These are phyloP conservation scores for Phoxinus phoxinus DNA, from an alignment of 2,113 vertebrate genomes.

Conservation along the genomic window DNA sequence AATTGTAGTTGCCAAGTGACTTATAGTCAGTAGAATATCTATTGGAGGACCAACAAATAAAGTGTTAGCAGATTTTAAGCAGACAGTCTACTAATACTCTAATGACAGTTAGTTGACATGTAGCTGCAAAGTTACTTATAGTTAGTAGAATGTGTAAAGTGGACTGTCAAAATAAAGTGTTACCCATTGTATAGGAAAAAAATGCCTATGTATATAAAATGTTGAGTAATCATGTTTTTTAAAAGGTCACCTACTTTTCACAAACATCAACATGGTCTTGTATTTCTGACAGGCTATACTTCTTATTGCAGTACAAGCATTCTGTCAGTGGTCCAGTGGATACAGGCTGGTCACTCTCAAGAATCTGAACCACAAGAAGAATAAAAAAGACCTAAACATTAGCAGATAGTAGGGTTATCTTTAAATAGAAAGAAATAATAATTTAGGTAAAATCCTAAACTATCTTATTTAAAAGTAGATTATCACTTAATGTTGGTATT, in stretches of 20 bases:
- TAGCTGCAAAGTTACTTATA: too few species aligned
- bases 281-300: slow-evolving; percentile 8
- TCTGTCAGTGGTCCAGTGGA: slow-evolving; percentile 8
- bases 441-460: neutral
- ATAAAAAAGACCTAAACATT: neutral
- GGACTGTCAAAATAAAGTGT: too few species aligned
- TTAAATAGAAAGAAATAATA: neutral
- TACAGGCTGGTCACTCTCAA: neutral
- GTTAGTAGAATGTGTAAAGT: too few species aligned
- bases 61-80: too few species aligned
- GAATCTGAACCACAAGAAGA: neutral
- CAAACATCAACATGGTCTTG: slow-evolving; percentile 6
- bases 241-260: neutral
- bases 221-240: neutral
- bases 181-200: too few species aligned
- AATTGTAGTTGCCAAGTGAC: too few species aligned
- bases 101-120: too few species aligned
- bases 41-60: too few species aligned
- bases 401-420: neutral
- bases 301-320: neutral
- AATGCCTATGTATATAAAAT: too few species aligned
- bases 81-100: too few species aligned
- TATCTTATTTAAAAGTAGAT: neutral
- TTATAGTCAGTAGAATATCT: too few species aligned
- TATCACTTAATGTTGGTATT: neutral